Evolutionary conservation across 2,797 vertebrate species (phyloP).

Genomic region (Esox lucius): DNA sequence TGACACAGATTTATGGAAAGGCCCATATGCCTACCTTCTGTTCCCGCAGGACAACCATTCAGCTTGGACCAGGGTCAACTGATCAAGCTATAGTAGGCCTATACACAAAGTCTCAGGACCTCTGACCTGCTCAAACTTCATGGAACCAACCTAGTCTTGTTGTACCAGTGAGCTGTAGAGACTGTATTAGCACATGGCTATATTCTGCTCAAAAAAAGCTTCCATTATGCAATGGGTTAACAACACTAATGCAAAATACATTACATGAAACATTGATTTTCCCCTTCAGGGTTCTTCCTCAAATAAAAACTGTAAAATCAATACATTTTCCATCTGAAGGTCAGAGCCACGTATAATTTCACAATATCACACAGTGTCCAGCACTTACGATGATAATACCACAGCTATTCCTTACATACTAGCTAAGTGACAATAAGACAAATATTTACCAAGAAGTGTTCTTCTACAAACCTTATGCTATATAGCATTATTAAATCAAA

Average conservation of each 20-base stretch:
- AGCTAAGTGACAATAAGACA: background rate
- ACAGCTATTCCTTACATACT: background rate
- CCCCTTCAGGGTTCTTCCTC: conserved; percentile 19
- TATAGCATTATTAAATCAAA: background rate
- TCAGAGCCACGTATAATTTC: background rate
- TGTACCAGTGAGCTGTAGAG: background rate
- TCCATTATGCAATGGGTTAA: conserved; percentile 6
- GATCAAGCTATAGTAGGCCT: background rate
- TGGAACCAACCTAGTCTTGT: background rate
- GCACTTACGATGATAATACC: background rate
- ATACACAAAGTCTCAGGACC: background rate
- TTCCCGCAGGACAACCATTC: conserved; percentile 6
- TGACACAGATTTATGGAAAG: background rate
- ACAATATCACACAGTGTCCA: background rate
- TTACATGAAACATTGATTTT: conserved; percentile 34
- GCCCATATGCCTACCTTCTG: background rate
- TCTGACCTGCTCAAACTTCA: background rate
- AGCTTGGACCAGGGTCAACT: background rate
- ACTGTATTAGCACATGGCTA: background rate
- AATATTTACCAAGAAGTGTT: background rate
- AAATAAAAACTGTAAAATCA: background rate
- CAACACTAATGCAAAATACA: conserved; percentile 44
- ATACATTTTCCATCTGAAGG: background rate
- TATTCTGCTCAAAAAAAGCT: background rate
- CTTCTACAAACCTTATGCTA: background rate